phyloP scores from a whole-genome alignment of 2,888 invertebrate species.

The Nymphalis c-album region DNA sequence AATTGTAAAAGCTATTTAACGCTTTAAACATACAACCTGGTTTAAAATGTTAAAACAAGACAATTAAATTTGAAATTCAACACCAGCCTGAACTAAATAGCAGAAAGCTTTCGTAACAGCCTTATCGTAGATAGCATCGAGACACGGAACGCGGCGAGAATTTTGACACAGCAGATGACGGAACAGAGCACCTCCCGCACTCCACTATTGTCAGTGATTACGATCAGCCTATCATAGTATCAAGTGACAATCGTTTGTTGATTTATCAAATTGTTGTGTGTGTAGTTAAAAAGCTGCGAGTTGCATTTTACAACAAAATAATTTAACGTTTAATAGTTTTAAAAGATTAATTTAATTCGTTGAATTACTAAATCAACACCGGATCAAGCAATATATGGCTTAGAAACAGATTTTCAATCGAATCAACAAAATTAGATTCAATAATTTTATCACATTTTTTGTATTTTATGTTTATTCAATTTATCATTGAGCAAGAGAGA shows the following conservation, averaged over 20 bases:
- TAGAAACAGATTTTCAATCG: too few species aligned
- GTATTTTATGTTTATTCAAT: too few species aligned
- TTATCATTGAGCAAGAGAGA: too few species aligned
- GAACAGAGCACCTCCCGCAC: constrained; percentile 4
- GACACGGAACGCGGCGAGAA: constrained; percentile 22
- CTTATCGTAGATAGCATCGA: constrained; percentile 29
- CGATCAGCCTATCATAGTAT: constrained; percentile 15
- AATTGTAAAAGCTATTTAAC: constrained; percentile 11
- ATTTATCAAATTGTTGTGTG: constrained; percentile 17
- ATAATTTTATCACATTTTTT: too few species aligned
- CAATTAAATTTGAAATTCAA: constrained; percentile 26
- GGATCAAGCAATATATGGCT: too few species aligned
- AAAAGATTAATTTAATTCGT: too few species aligned
- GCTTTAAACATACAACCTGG: background rate
- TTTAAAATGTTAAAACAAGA: constrained; percentile 11
- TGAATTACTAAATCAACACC: too few species aligned
- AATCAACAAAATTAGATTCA: too few species aligned
- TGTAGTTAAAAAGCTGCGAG: constrained; percentile 11
- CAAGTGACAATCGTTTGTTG: constrained; percentile 15
- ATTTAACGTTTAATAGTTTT: background rate
- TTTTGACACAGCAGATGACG: constrained; percentile 10
- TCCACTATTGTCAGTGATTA: constrained; percentile 19
- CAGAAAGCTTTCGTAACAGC: constrained; percentile 2
- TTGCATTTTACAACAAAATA: background rate
- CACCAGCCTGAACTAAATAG: constrained; percentile 16